Conservation (phyloP, 30 jellyfish, hydroid and myxozoan species). For the Nemopilema nomurai region DNA sequence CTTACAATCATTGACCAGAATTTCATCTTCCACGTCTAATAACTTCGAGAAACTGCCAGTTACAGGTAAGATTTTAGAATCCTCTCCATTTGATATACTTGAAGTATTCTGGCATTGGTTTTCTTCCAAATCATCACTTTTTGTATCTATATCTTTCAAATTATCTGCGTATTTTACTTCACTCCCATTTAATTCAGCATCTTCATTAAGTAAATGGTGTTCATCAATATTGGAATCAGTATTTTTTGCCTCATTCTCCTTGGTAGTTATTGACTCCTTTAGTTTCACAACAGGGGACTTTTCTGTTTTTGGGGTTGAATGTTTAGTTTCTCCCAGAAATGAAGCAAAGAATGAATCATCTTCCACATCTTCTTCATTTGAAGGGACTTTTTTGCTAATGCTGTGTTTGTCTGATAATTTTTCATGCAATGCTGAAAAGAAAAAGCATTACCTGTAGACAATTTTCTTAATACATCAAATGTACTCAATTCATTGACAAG, state of each 20-base stretch:
- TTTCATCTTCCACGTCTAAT: background rate
- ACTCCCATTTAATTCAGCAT: background rate
- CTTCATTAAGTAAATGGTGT: background rate
- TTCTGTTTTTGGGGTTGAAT: constrained; percentile 35
- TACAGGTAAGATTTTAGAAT: background rate
- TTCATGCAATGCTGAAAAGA: background rate
- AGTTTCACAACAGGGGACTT: background rate
- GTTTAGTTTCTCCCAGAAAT: constrained; percentile 34
- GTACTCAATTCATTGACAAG: no score
- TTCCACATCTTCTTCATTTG: background rate
- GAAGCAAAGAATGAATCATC: constrained; percentile 39
- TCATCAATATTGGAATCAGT: no score
- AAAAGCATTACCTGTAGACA: no score
- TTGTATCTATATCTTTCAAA: background rate
- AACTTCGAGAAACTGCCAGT: background rate
- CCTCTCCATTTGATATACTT: background rate
- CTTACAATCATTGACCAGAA: background rate
- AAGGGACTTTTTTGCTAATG: background rate
- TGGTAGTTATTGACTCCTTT: background rate
- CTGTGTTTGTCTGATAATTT: background rate
- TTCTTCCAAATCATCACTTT: background rate
- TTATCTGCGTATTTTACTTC: background rate
- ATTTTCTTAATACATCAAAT: no score
- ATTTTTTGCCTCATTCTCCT: background rate
- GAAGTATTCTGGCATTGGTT: background rate